These are phyloP conservation scores for Hypsopygia costalis DNA, from an alignment of 2,888 invertebrate species.

Conservation along the genomic window DNA sequence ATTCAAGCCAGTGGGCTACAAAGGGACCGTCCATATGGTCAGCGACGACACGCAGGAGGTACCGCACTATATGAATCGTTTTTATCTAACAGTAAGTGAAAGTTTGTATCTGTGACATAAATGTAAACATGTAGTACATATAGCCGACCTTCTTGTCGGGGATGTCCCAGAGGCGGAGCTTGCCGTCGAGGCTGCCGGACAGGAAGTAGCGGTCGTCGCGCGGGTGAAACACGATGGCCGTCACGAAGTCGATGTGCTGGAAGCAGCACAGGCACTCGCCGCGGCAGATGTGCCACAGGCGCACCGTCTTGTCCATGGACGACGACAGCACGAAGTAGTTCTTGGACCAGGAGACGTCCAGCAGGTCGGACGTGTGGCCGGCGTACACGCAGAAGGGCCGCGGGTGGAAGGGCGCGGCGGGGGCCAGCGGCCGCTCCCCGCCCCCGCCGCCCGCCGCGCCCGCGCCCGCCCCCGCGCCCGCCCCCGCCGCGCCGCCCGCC, in stretches of 20 bases:
- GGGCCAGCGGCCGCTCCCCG: conserved; percentile 75
- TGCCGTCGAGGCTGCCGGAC: conserved; percentile 98
- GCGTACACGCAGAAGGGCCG: conserved; percentile 95
- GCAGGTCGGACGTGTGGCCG: conserved; percentile 97
- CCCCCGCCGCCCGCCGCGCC: conserved; percentile 57
- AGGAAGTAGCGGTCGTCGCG: conserved; percentile 94
- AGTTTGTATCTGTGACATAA: too few species aligned
- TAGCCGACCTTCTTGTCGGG: conserved; percentile 94
- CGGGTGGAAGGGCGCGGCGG: conserved; percentile 89
- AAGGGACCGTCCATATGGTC: too few species aligned
- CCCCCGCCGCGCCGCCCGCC: conserved; percentile 73
- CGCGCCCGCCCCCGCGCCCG: conserved; percentile 66
- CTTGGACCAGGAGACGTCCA: conserved; percentile 99
- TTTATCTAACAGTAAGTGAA: too few species aligned
- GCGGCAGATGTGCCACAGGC: conserved; percentile 97
- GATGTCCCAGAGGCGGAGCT: conserved; percentile 99
- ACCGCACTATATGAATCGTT: too few species aligned
- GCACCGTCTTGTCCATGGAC: conserved; percentile 98
- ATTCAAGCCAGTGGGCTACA: too few species aligned
- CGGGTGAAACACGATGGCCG: conserved; percentile 99
- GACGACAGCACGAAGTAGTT: conserved; percentile 98
- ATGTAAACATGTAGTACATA: too few species aligned
- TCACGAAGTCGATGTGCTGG: conserved; percentile 99
- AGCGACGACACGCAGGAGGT: too few species aligned
- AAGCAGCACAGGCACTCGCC: conserved; percentile 99